phyloP scores from a whole-genome alignment of 92 coral and sea anemone genomes.

The Parazoanthus atlanticus region DNA sequence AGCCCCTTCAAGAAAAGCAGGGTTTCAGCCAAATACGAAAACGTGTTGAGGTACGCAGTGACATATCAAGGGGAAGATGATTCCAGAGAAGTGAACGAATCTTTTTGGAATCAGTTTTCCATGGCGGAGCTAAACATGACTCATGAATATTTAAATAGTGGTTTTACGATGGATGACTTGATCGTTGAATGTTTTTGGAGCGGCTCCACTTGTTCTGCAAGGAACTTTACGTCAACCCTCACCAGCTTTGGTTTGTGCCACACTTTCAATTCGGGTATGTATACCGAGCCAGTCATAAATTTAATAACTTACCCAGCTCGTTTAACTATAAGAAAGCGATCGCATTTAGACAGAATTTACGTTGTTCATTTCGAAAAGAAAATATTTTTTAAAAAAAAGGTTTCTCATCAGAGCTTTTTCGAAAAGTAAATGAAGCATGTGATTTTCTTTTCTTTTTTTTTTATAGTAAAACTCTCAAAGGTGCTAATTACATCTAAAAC shows the following conservation, averaged over 20 bases:
- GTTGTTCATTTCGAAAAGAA: no score
- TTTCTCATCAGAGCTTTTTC: no score
- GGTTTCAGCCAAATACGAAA: not conserved
- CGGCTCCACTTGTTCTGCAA: not conserved
- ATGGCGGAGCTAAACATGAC: constrained; percentile 20
- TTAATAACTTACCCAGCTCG: no score
- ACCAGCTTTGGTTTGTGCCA: constrained; percentile 28
- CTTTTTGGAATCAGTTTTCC: constrained; percentile 27
- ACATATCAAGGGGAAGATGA: not conserved
- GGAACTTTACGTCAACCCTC: constrained; percentile 7
- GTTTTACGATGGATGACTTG: constrained; percentile 3
- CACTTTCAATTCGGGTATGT: constrained; percentile 21
- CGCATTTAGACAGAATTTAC: not conserved
- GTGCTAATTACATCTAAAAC: no score
- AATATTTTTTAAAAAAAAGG: no score
- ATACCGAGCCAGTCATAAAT: not conserved
- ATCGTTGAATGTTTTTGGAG: constrained; percentile 17
- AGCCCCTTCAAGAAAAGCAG: constrained; percentile 45
- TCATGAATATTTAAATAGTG: constrained; percentile 2
- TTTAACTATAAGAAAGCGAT: no score
- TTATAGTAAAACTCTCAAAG: no score
- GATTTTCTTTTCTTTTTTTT: no score
- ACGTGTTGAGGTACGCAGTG: not conserved
- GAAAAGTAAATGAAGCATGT: no score
- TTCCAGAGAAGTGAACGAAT: not conserved